phyloP scores from a whole-genome alignment of 2,113 vertebrate species.

The Megaceryle maxima region DNA sequence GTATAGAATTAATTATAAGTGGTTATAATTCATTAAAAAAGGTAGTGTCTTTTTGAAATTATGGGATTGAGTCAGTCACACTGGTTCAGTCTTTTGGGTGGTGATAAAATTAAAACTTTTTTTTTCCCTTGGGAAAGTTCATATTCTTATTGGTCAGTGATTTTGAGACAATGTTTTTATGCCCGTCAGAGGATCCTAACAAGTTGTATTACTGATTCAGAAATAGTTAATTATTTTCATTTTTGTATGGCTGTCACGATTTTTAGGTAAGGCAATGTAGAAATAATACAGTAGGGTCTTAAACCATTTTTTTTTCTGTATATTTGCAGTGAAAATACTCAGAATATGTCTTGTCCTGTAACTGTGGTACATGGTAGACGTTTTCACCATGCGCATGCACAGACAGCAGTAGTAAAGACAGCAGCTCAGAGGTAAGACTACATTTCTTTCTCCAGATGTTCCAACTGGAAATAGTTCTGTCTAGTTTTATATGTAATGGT shows the following conservation, averaged over 20 bases:
- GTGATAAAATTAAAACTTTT: not conserved
- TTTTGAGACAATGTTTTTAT: not conserved
- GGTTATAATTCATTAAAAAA: not conserved
- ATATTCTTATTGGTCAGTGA: not conserved
- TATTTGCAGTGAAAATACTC: conserved; percentile 80
- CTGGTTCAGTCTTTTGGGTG: not conserved
- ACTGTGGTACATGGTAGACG: conserved; percentile 86
- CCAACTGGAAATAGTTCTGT: not conserved
- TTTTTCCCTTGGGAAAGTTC: not conserved
- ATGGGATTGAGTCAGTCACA: not conserved
- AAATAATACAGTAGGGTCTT: not conserved
- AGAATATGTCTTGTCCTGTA: conserved; percentile 78
- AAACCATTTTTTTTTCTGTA: not conserved
- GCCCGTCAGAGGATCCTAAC: not conserved
- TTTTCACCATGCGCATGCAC: conserved; percentile 87
- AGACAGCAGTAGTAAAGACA: conserved; percentile 78
- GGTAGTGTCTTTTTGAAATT: not conserved
- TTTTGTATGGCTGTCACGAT: not conserved
- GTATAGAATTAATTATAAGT: not conserved
- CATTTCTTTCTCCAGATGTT: not conserved
- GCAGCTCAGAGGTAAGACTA: conserved; percentile 86
- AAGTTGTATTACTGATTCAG: not conserved
- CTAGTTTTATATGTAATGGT: not conserved
- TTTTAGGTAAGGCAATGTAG: not conserved
- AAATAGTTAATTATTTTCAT: not conserved